A percentile compares a stretch with the other conserved stretches of the same genome.
These are phyloP conservation scores for Myotis yumanensis DNA, from an alignment of 2,113 vertebrate genomes.

Conservation along the genomic window DNA sequence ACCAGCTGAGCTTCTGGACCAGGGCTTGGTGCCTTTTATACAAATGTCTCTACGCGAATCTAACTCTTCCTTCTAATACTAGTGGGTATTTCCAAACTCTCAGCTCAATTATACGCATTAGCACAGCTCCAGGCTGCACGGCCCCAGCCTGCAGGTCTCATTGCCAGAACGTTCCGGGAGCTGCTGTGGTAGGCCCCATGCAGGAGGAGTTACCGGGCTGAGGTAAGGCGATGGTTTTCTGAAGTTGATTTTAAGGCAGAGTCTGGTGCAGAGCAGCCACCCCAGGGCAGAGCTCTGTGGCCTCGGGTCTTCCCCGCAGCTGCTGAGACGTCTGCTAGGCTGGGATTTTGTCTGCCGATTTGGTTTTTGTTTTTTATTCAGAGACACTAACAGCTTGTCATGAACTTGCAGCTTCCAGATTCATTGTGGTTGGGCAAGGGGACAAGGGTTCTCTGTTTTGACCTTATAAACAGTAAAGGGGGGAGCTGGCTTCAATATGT, in stretches of 20 bases:
- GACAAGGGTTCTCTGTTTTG: background rate
- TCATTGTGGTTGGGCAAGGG: background rate
- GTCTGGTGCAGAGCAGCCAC: rapidly evolving
- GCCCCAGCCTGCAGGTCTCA: background rate
- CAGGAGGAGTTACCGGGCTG: background rate
- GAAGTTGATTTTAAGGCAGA: background rate
- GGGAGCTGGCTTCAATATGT: background rate
- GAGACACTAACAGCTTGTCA: background rate
- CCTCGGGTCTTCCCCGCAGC: background rate
- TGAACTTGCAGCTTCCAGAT: background rate
- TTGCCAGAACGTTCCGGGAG: background rate
- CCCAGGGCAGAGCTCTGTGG: background rate
- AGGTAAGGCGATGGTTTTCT: background rate
- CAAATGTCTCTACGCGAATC: background rate
- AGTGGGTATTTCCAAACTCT: background rate
- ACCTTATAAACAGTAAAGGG: background rate
- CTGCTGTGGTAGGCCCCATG: rapidly evolving
- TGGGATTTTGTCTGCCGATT: background rate
- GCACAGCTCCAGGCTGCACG: background rate
- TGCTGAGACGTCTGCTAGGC: background rate
- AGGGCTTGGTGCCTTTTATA: background rate
- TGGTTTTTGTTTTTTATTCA: background rate
- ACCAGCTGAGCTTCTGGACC: background rate
- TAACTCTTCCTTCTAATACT: background rate
- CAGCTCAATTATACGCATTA: background rate